Conservation (phyloP, 1,140 invertebrate genomes). For the Condylostylus longicornis region DNA sequence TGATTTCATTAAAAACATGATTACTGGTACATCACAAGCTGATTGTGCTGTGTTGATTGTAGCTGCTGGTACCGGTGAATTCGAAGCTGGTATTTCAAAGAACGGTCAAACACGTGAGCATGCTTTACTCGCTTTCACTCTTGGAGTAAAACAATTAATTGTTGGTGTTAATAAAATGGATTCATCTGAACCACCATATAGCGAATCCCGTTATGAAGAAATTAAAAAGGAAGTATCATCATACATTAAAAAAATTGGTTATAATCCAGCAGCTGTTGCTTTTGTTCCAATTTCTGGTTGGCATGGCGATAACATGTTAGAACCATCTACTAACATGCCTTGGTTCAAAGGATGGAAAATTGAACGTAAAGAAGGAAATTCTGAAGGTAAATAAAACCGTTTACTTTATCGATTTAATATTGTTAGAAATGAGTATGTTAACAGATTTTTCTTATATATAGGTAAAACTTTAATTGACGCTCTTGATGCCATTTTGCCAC, state of each 20-base stretch:
- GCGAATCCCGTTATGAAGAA: conserved; percentile 72
- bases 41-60: conserved; percentile 89
- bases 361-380: conserved; percentile 72
- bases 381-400: conserved; percentile 40
- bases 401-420: not conserved
- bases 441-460: not conserved
- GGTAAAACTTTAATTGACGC: conserved; percentile 71
- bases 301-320: conserved; percentile 89
- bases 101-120: conserved; percentile 92
- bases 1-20: conserved; percentile 99
- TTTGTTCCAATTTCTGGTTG: conserved; percentile 92
- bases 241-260: conserved; percentile 92
- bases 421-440: not conserved
- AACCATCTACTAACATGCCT: conserved; percentile 63
- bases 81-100: conserved; percentile 90
- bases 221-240: conserved; percentile 80
- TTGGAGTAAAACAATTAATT: conserved; percentile 88
- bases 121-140: conserved; percentile 80
- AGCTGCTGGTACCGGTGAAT: conserved; percentile 84
- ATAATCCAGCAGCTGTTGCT: conserved; percentile 77
- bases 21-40: conserved; percentile 84
- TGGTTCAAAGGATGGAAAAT: conserved; percentile 88
- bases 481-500: conserved; percentile 75
- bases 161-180: conserved; percentile 96
- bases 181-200: conserved; percentile 81